Conservation (phyloP, 92 coral and sea anemone species). For the Zoanthus gigantus region DNA sequence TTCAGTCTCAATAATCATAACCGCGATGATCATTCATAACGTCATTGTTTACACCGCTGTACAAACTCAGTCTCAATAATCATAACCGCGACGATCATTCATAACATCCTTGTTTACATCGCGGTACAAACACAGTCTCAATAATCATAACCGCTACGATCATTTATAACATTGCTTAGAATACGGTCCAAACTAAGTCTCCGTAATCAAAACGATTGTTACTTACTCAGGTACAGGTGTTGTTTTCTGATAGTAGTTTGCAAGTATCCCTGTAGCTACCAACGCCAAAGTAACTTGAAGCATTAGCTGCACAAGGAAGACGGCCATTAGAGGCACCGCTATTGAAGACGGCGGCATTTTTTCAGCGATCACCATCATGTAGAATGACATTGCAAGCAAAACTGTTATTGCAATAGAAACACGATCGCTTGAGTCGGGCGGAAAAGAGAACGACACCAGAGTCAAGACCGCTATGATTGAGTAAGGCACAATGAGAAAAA, state of each 20-base stretch:
- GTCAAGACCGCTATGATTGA: slow-evolving; percentile 55
- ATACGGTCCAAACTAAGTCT: too few relatives aligned
- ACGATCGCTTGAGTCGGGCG: slow-evolving; percentile 64
- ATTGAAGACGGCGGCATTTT: slow-evolving; percentile 63
- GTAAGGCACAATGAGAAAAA: slow-evolving; percentile 57
- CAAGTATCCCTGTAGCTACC: slow-evolving; percentile 44
- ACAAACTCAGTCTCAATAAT: too few relatives aligned
- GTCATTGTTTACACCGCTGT: too few relatives aligned
- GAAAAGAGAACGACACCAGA: slow-evolving; percentile 44
- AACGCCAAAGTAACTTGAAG: slow-evolving; percentile 48
- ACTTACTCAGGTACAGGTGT: slow-evolving; percentile 31
- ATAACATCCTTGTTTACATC: too few relatives aligned
- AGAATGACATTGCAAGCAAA: slow-evolving; percentile 57
- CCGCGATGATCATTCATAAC: too few relatives aligned
- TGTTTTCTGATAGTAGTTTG: slow-evolving; percentile 29
- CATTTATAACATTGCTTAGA: too few relatives aligned
- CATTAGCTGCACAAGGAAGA: slow-evolving; percentile 49
- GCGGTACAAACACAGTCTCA: too few relatives aligned
- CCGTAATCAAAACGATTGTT: too few relatives aligned
- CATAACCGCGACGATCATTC: too few relatives aligned
- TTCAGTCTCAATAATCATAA: too few relatives aligned
- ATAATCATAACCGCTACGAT: too few relatives aligned
- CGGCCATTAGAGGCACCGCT: slow-evolving; percentile 52
- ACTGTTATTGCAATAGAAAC: slow-evolving; percentile 65
- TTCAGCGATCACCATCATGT: slow-evolving; percentile 60